Evolutionary conservation across 2,888 invertebrate species (phyloP), one percentile per base, ranked within the genome.

Genomic region (Rotaria sp.): DNA sequence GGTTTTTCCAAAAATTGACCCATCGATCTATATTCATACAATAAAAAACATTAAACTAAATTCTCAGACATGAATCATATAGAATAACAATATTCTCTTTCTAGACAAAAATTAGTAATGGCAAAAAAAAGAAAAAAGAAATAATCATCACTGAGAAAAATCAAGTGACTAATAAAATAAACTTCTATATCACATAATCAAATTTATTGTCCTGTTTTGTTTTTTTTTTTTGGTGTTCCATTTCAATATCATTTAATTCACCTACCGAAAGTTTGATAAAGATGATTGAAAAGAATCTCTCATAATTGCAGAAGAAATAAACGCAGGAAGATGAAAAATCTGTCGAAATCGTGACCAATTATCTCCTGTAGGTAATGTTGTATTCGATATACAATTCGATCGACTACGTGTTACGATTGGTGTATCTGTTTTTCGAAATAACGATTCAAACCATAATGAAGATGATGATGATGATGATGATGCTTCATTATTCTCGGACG

Each of bases 1-100:
- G 99, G 98, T 93, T 97, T 97, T 92, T 97, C 97, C 92, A 98
- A 94, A 94, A 98, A 96, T 92, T 96, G 96, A 93, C 98, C 98
- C 98, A 98, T 98, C 41, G 45, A 13, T 80, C 80, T 80, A 80
- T 15, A 41, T 26, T 8, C 41, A 57, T 13, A n/a, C 3, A 21
- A 75, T 2, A 75, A 41, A 21, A 21, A 26, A 24, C 3, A 3
- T 41, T 26, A 75, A 24, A 24, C 0, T 41, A n/a, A 11, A 30
- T 0, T 7, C 4, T 59, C 13, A 30, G 3, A 50, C 13, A 50
- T 50, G 15, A 50, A 50, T 50, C 48, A 50, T 50, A 50, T 15
- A 15, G 48, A 2, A 15, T 50, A 50, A 13, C 15, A 50, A 15
- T 13, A 13, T 15, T 10, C 24, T 24, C 11, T 4, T 52, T 24